Percentiles rank a stretch among this genome's conserved stretches.
These are phyloP conservation scores for Lagria hirta DNA, from an alignment of 2,888 invertebrate species.

Conservation along the genomic window DNA sequence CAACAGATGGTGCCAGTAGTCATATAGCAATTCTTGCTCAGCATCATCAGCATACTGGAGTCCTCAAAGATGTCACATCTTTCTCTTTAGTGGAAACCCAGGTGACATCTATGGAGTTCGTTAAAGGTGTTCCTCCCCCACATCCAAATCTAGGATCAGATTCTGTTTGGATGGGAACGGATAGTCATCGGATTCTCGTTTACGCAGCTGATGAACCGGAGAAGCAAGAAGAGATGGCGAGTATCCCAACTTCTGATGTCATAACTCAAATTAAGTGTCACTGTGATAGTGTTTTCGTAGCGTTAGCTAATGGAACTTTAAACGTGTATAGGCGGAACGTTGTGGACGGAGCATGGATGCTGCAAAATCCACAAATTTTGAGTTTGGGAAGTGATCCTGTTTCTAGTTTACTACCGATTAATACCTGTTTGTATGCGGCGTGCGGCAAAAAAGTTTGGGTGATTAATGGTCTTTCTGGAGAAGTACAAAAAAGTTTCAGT, in stretches of 20 bases:
- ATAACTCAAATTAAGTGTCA: slow-evolving; percentile 80
- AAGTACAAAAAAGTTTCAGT: slow-evolving; percentile 77
- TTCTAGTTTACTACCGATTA: slow-evolving; percentile 79
- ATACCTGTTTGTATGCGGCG: slow-evolving; percentile 81
- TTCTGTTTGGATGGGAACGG: slow-evolving; percentile 93
- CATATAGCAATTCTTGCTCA: slow-evolving; percentile 79
- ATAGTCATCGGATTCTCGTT: slow-evolving; percentile 76
- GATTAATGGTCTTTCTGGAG: slow-evolving; percentile 75
- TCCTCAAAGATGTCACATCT: slow-evolving; percentile 72
- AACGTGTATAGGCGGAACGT: slow-evolving; percentile 71
- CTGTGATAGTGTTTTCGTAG: slow-evolving; percentile 87
- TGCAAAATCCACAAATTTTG: slow-evolving; percentile 73
- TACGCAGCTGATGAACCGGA: slow-evolving; percentile 86
- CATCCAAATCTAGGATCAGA: slow-evolving; percentile 58
- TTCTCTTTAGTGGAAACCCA: slow-evolving; percentile 80
- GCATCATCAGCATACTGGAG: slow-evolving; percentile 70
- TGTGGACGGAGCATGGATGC: slow-evolving; percentile 71
- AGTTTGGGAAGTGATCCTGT: slow-evolving; percentile 72
- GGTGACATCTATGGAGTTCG: slow-evolving; percentile 80
- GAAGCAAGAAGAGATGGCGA: slow-evolving; percentile 74
- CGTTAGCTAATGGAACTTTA: slow-evolving; percentile 75
- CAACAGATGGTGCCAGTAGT: slow-evolving; percentile 74
- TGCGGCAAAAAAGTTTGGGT: slow-evolving; percentile 85
- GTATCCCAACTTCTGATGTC: slow-evolving; percentile 67
- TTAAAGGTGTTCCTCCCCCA: slow-evolving; percentile 62